Conservation (phyloP, 23 tunicate species). For the Oikopleura vanhoeffeni region DNA sequence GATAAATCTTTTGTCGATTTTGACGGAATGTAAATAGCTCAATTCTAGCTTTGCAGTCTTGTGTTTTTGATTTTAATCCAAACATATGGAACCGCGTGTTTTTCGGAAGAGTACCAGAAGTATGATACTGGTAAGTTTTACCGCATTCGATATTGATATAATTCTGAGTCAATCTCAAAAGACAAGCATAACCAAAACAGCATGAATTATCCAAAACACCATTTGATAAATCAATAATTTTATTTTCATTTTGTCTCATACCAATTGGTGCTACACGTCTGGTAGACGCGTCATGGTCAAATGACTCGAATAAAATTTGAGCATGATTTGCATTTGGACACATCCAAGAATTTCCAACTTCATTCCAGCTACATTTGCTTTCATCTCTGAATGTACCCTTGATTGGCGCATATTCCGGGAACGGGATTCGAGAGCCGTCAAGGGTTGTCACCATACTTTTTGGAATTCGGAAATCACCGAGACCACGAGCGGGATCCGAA, state of each 20-base stretch:
- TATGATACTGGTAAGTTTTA: conserved; percentile 7
- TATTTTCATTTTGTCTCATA: background rate
- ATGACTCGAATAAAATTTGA: background rate
- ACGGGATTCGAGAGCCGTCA: background rate
- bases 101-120: background rate
- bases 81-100: conserved; percentile 8
- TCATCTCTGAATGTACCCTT: conserved; percentile 1
- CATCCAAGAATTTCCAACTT: background rate
- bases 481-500: background rate
- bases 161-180: background rate
- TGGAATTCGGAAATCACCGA: conserved; percentile 14
- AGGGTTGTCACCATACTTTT: conserved; percentile 11
- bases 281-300: background rate
- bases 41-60: background rate
- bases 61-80: background rate
- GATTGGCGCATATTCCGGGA: background rate
- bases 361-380: background rate
- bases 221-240: background rate
- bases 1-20: conserved; percentile 11
- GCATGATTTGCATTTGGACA: background rate
- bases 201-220: background rate
- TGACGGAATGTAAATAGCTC: conserved; percentile 8
- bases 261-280: conserved; percentile 12
- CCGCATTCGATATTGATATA: background rate
- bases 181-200: conserved; percentile 10